A percentile compares a stretch with the other conserved stretches of the same genome.
These are phyloP conservation scores for Sporophila hypoxantha DNA, from an alignment of 2,113 vertebrate species.

Conservation along the genomic window DNA sequence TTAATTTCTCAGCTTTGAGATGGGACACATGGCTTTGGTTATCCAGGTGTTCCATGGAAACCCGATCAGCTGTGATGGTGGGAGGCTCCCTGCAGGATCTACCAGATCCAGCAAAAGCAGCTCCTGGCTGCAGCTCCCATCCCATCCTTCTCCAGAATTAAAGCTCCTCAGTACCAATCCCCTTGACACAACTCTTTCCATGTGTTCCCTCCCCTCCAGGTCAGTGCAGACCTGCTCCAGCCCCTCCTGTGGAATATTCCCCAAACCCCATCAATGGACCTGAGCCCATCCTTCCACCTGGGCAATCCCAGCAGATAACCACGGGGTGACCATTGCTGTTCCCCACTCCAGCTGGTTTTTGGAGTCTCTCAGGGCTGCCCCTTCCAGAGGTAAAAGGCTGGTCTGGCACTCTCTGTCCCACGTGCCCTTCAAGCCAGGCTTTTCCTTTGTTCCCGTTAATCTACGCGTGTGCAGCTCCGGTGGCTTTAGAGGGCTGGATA, in stretches of 20 bases:
- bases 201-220: not conserved
- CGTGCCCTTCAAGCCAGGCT: not conserved
- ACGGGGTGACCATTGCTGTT: accelerated
- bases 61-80: accelerated
- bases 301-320: not conserved
- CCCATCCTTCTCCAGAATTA: not conserved
- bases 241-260: not conserved
- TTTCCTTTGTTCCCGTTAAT: not conserved
- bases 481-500: not conserved
- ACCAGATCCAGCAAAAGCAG: not conserved
- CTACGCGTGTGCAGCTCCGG: not conserved
- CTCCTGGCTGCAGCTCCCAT: accelerated
- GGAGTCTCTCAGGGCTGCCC: not conserved
- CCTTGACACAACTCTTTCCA: not conserved
- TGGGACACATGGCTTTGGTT: not conserved
- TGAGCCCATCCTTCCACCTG: not conserved
- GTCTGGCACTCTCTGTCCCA: not conserved
- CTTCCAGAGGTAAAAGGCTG: not conserved
- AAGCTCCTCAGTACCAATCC: not conserved
- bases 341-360: not conserved
- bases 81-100: not conserved
- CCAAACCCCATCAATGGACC: accelerated
- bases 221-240: accelerated
- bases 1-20: not conserved
- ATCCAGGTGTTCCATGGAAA: accelerated